A percentile compares a stretch with the other conserved stretches of the same genome.
These are phyloP conservation scores for Forbesichthys papilliferus DNA, from an alignment of 2,113 vertebrate species.

Conservation along the genomic window DNA sequence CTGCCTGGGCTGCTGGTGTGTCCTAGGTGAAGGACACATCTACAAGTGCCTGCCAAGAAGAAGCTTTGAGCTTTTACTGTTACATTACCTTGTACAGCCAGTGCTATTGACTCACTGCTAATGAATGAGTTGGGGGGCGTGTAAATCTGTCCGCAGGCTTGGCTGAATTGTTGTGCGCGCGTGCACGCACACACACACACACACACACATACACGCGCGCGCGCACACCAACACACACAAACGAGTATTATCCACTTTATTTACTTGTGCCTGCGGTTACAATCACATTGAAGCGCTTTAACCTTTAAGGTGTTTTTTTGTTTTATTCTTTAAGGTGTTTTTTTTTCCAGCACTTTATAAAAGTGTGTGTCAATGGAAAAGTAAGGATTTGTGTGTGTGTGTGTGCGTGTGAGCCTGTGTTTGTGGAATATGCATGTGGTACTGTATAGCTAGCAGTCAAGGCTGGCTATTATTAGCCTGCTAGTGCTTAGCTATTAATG, in stretches of 20 bases:
- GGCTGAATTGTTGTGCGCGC: conserved; percentile 1
- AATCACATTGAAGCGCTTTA: neutral
- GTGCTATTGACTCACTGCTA: conserved; percentile 54
- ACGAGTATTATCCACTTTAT: neutral
- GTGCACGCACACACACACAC: neutral
- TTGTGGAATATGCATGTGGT: conserved; percentile 17
- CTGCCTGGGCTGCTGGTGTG: conserved; percentile 35
- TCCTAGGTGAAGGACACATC: conserved; percentile 54
- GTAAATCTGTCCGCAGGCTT: conserved; percentile 35
- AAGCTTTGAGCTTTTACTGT: conserved; percentile 47
- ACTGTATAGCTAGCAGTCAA: conserved; percentile 21
- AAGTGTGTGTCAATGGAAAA: conserved; percentile 9
- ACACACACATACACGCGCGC: neutral
- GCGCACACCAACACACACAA: neutral
- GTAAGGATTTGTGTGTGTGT: neutral
- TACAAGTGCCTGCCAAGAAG: conserved; percentile 51
- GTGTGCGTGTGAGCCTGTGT: neutral
- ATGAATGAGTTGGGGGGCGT: conserved; percentile 45
- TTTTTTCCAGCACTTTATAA: conserved; percentile 8
- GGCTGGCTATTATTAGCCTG: conserved; percentile 44
- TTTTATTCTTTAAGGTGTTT: conserved; percentile 2
- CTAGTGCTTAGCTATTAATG: conserved; percentile 29
- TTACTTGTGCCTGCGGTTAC: neutral
- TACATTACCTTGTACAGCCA: conserved; percentile 56
- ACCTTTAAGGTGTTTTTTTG: conserved; percentile 12